Evolutionary conservation across 2,888 invertebrate genomes (phyloP), one percentile per base, ranked within the genome.

Genomic region (Drosophila pseudotalamancana): DNA sequence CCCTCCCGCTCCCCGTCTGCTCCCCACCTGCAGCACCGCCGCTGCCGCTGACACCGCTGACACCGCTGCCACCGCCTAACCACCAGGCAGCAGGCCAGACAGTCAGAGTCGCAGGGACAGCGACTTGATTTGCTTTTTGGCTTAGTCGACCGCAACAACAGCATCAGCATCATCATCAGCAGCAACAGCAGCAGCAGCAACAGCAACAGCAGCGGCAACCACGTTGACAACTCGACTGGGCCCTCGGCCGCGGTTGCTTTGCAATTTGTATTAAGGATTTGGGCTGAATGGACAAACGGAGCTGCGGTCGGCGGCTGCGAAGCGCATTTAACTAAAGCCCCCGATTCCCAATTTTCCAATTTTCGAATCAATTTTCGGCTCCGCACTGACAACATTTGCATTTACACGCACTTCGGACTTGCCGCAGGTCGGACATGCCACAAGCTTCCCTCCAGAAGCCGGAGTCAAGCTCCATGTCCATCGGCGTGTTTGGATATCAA

Each of bases 191-290:
- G 12, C 59, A 48, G 25, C 59, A 60, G 57, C 68, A 42, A 2
- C 60, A 56, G 5, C 51, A 59, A 8, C 72, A 51, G 12, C 59
- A 48, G 25, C 59, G 57, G 57, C 68, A 74, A 55, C 57, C 12
- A 54, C 59, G 60, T 68, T 74, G 72, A 72, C 69, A 55, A 68
- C 39, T 63, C 55, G 49, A 49, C 43, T 45, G 57, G 53, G 43
- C 45, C 40, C 62, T 48, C 40, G 74, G 73, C 78, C 88, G 89
- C 83, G 89, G 89, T 84, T 88, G 80, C 87, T 88, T 89, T 84
- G 89, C 89, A 89, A 89, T 89, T 89, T 89, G 88, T 88, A 87
- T 77, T 82, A 83, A 78, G 83, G 83, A 82, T 78, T 82, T 72
- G 57, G 49, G 48, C 57, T 72, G 72, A 78, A 73, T 76, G 70